Percentiles rank a stretch among this genome's conserved stretches.
These are phyloP conservation scores for Monopterus albus DNA, from an alignment of 2,113 vertebrate species.

Conservation along the genomic window DNA sequence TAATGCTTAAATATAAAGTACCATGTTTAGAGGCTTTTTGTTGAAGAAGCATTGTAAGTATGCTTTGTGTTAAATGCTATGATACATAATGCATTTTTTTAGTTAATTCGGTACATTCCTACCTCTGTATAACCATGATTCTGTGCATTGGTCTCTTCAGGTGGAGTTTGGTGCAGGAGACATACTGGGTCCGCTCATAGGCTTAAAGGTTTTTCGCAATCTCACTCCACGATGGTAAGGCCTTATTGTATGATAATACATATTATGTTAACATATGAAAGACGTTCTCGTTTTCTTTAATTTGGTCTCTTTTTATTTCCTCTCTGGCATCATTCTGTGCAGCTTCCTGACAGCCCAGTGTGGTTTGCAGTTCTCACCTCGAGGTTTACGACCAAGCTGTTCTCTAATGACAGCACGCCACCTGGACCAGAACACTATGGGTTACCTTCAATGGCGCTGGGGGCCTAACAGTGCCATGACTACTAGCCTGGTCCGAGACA, in stretches of 20 bases:
- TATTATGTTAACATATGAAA: not conserved
- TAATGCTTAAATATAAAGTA: not conserved
- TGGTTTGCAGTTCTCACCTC: slow-evolving; percentile 93
- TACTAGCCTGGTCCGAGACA: slow-evolving; percentile 93
- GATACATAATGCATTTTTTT: not conserved
- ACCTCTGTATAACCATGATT: not conserved
- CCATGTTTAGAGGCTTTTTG: not conserved
- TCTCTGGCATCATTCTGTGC: slow-evolving; percentile 2
- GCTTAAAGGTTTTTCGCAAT: slow-evolving; percentile 94
- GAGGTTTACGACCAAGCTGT: slow-evolving; percentile 89
- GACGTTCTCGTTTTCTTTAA: not conserved
- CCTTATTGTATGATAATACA: not conserved
- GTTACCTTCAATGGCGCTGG: slow-evolving; percentile 96
- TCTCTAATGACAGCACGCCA: slow-evolving; percentile 92
- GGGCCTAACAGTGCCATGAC: slow-evolving; percentile 96
- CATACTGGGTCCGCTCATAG: slow-evolving; percentile 92
- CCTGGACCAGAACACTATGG: slow-evolving; percentile 96
- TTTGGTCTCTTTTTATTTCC: not conserved
- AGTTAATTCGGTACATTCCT: not conserved
- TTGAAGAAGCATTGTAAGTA: not conserved
- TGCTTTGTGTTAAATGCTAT: not conserved
- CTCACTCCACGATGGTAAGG: slow-evolving; percentile 91
- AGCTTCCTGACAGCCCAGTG: slow-evolving; percentile 95
- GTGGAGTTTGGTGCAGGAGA: slow-evolving; percentile 95
- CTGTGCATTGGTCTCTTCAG: slow-evolving; percentile 75